phyloP scores from a whole-genome alignment of 2,888 invertebrate species.

The Coremacera marginata region DNA sequence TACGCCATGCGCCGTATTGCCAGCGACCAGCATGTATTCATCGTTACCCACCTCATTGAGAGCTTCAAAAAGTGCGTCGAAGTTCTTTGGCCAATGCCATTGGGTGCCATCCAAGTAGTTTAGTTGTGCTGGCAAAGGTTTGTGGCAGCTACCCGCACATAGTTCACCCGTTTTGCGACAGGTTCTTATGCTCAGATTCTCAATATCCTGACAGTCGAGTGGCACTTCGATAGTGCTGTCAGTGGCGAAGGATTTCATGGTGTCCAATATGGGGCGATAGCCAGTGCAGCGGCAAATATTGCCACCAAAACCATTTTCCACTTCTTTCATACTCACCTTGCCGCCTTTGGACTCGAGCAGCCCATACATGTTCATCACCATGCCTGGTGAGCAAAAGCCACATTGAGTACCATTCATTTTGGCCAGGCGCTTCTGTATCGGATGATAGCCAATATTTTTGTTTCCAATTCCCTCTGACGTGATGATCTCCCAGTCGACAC shows the following conservation, averaged over 20 bases:
- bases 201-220: conserved; percentile 70
- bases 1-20: conserved; percentile 82
- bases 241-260: conserved; percentile 80
- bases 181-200: conserved; percentile 66
- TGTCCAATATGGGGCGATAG: conserved; percentile 82
- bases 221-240: conserved; percentile 71
- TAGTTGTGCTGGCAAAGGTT: conserved; percentile 35
- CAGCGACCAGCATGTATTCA: conserved; percentile 77
- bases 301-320: conserved; percentile 82
- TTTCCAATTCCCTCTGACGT: conserved; percentile 82
- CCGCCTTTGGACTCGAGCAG: conserved; percentile 70
- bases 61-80: conserved; percentile 53
- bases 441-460: conserved; percentile 76
- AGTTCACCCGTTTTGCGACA: conserved; percentile 67
- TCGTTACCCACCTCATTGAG: conserved; percentile 66
- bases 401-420: conserved; percentile 80
- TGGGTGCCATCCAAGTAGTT: conserved; percentile 56
- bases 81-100: conserved; percentile 61
- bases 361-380: conserved; percentile 81
- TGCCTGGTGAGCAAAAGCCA: conserved; percentile 82
- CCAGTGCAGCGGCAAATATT: conserved; percentile 87
- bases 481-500: conserved; percentile 77
- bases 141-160: conserved; percentile 64
- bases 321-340: conserved; percentile 73
- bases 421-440: conserved; percentile 76